Conservation (phyloP, 2,797 vertebrate genomes). For the Hypotaenidia philippensis region DNA sequence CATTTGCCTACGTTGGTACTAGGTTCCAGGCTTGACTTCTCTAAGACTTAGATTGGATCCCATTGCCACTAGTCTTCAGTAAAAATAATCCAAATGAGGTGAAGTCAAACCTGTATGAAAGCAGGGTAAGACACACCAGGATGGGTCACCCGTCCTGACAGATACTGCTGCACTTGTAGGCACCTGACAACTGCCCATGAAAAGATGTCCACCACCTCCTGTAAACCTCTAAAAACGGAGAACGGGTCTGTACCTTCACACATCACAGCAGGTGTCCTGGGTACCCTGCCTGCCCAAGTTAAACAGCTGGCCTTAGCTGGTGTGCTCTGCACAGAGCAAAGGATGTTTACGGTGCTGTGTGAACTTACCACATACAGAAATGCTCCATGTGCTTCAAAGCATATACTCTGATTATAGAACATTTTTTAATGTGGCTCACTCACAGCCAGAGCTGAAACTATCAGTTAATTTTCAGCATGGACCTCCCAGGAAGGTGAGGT, state of each 20-base stretch:
- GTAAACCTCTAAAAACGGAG: background rate
- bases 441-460: background rate
- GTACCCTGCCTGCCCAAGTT: background rate
- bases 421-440: background rate
- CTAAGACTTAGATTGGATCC: background rate
- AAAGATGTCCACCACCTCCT: background rate
- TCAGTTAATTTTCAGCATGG: background rate
- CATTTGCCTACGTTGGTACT: background rate
- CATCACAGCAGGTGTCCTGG: accelerated
- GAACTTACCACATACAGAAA: background rate
- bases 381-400: background rate
- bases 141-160: background rate
- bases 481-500: background rate
- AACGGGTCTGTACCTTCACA: background rate
- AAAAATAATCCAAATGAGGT: background rate
- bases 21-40: background rate
- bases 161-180: background rate
- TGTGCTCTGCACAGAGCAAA: background rate
- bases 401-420: background rate
- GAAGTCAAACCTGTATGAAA: background rate
- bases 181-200: accelerated
- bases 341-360: background rate
- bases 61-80: background rate
- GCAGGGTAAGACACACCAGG: background rate
- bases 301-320: background rate